Base-by-base conservation (phyloP, 1,140 invertebrate genomes). In the Camponotus pennsylvanicus region DNA sequence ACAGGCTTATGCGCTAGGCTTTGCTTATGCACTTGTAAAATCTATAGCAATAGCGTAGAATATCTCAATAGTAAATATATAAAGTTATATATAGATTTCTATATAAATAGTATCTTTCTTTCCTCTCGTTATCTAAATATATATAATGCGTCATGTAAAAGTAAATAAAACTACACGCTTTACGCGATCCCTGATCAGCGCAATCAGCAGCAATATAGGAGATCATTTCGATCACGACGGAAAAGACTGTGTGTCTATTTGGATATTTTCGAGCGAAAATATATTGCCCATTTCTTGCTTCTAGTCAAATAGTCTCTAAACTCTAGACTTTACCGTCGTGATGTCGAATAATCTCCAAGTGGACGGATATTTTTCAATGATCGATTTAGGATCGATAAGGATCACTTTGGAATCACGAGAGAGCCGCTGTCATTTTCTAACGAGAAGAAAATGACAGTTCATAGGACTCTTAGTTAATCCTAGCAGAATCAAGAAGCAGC, bases 291-390 rank as follows among this genome's bases (percentile, higher is more conserved):
- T 61, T 34, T 27, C 15, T 34, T 45, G 7, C 13, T 40, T 66
- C 21, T 3, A 49, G 3, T 64, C 27, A 52, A 27, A 49, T 52
- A 79, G 15, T 70, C 9, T 80, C 13, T 42, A 67, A 66, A 32
- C 3, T 75, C 59, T 15, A n/a, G 11, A 59, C 37, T 63, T 49
- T 52, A 13, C 59, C 52, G 45, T 73, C 84, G 42, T 70, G 64
- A 67, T 21, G 34, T n/a, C 42, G 78, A 73, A 49, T 63, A 79
- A 82, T 27, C 59, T 49, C 18, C 34, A 57, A 80, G 6, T 89
- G 88, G 88, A 89, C 88, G 88, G 88, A 89, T 78, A 89, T 76
- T 42, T 73, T 89, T 89, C 88, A 71, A 86, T 88, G 83, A 88
- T 70, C 32, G 42, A 9, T 67, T 88, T 71, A 15, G 15, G 42